Base-by-base conservation (phyloP, 2,888 invertebrate genomes). In the Tricholauxania praeusta region DNA sequence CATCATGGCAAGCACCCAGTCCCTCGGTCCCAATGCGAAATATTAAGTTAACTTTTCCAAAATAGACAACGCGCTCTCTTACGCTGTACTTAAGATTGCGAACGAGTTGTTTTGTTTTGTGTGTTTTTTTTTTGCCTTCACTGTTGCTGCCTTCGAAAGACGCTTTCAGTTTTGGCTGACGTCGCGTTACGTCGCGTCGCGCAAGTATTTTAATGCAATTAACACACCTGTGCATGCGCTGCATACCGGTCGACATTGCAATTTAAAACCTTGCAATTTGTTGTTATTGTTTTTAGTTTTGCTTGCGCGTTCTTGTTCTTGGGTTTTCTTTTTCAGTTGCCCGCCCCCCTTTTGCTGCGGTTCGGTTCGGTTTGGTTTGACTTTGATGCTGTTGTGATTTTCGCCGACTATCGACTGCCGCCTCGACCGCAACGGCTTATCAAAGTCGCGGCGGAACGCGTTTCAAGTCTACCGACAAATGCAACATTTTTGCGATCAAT, bases 141-240 rank as follows among this genome's bases (percentile, higher is more conserved):
- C 14, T 57, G 12, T 57, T 57, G 57, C 15, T 57, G 12, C 28
- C 28, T 7, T 57, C 15, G 12, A 55, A n/a, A 55, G n/a, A 52
- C 52, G 15, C 52, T 52, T 53, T 55, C 17, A 10, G 10, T 39
- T 39, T 39, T 39, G 39, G 10, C 39, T 48, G 57, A 72, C 48
- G 60, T 39, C n/a, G n/a, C 59, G 39, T 47, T 53, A 7, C 39
- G 17, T 62, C 17, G 55, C 39, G 57, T 55, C 82, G 76, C 84
- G 81, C 80, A 82, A 81, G 82, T 81, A 85, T 84, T 84, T 84
- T 84, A 84, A 84, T 85, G 84, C 85, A 84, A 85, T 84, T 84
- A 84, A 83, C 66, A 67, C 72, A 66, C 67, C 57, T 53, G 57
- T 49, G 65, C 67, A 66, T 72, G 66, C 60, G 55, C 63, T 53